Base-by-base conservation (phyloP, 2,113 vertebrate genomes). In the Pterocles burchelli region DNA sequence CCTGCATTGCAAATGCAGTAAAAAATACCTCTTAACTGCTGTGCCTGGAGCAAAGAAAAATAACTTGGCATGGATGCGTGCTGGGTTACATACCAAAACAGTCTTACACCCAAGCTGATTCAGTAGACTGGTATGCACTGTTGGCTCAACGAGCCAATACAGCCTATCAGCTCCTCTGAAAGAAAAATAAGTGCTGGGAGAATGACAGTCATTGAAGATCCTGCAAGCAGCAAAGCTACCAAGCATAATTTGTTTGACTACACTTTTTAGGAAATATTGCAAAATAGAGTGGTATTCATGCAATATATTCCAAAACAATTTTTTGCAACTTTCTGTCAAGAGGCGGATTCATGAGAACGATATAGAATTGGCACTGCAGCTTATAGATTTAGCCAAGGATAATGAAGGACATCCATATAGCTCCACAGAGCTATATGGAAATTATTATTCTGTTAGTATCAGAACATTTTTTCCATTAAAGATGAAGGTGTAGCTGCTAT, bases 21-120 rank as follows among this genome's bases (percentile, higher is more conserved):
- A 95, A 89, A 93, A 92, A 62, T 62, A 79, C 63, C 67, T 83
- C 85, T 83, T 97, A 90, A 94, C 74, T 94, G 72, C 68, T 83
- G 43, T 80, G 94, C 94, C 90, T 80, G 52, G 43, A 90, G 96
- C 88, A 94, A 92, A 93, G 67, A 74, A 92, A 95, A 95, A 88
- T 88, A 95, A 90, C 89, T 95, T 90, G 13, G 75, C 89, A 71
- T 31, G 79, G 79, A 86, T 80, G 68, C 79, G 92, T 93, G 88
- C 75, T 93, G 90, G 72, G 72, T 92, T 93, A 94, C 90, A 95
- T 86, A 90, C 83, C 93, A 70, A 81, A 93, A 62, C 43, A 74
- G 72, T 34, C 90, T 90, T 92, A 76, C 6, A 70, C n/a, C n/a
- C n/a, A 81, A 83, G 92, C 92, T 97, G 96, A 94, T 92, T 97